phyloP scores from a whole-genome alignment of 2,113 vertebrate species.

The Strigops habroptila region DNA sequence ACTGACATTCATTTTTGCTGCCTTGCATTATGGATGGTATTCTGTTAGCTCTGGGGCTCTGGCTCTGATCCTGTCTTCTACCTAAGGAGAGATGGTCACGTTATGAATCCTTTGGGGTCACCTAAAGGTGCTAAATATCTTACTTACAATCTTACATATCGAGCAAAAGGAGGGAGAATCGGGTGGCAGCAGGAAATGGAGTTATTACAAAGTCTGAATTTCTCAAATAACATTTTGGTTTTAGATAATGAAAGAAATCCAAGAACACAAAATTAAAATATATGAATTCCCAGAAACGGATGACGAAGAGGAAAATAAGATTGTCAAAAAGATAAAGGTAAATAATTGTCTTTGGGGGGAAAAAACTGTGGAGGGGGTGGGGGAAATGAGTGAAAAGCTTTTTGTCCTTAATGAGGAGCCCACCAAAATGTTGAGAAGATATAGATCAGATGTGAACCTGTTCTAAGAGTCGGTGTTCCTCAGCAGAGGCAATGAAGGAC shows the following conservation, averaged over 20 bases:
- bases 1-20: background rate
- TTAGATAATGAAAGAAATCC: conserved; percentile 98
- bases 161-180: background rate
- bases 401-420: background rate
- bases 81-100: background rate
- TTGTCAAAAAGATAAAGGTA: conserved; percentile 98
- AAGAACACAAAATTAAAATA: conserved; percentile 99
- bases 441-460: background rate
- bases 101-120: background rate
- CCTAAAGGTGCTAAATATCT: background rate
- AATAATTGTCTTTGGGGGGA: background rate
- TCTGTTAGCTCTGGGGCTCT: background rate
- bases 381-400: background rate
- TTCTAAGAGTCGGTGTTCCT: background rate
- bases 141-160: background rate
- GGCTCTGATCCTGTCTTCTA: background rate
- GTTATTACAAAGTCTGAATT: background rate
- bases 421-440: background rate
- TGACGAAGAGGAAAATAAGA: conserved; percentile 96
- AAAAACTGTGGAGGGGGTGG: background rate
- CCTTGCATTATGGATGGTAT: background rate
- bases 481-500: background rate
- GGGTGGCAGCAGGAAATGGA: background rate
- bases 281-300: conserved; percentile 99
- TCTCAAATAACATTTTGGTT: background rate